These are phyloP conservation scores for Phalacrocorax brasilianus DNA, from an alignment of 2,113 vertebrate species.

Conservation along the genomic window DNA sequence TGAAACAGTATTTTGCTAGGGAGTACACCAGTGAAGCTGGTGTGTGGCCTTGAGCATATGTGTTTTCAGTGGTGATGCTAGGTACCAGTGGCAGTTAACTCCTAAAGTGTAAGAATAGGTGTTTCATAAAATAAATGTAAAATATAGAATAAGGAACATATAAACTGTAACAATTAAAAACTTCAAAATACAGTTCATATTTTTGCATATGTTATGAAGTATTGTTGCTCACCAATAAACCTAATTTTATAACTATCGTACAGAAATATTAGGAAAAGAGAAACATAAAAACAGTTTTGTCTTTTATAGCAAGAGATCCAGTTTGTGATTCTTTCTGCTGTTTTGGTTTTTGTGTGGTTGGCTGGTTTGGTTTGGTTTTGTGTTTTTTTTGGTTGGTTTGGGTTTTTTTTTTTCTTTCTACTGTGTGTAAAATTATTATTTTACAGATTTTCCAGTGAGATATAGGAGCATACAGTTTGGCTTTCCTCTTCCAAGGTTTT, in stretches of 20 bases:
- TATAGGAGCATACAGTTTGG: neutral
- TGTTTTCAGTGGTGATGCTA: neutral
- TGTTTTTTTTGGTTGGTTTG: neutral
- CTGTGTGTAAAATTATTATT: neutral
- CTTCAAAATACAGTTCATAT: neutral
- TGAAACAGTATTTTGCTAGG: neutral
- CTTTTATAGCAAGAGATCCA: neutral
- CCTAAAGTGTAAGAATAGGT: neutral
- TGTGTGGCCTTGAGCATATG: neutral
- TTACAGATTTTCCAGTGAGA: neutral
- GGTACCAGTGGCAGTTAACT: neutral
- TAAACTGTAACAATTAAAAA: neutral
- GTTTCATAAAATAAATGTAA: neutral
- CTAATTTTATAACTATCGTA: rapidly evolving
- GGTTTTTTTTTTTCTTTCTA: neutral
- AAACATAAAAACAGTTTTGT: neutral
- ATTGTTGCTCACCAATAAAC: neutral
- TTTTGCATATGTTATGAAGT: neutral
- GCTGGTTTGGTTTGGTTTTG: neutral
- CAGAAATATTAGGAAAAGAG: neutral
- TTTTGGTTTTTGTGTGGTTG: neutral
- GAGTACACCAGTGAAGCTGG: neutral
- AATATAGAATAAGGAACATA: neutral
- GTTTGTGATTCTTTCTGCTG: neutral
- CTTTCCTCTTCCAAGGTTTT: neutral